These are phyloP conservation scores for Sarcophaga bullata DNA, from an alignment of 1,140 invertebrate species.

Conservation along the genomic window DNA sequence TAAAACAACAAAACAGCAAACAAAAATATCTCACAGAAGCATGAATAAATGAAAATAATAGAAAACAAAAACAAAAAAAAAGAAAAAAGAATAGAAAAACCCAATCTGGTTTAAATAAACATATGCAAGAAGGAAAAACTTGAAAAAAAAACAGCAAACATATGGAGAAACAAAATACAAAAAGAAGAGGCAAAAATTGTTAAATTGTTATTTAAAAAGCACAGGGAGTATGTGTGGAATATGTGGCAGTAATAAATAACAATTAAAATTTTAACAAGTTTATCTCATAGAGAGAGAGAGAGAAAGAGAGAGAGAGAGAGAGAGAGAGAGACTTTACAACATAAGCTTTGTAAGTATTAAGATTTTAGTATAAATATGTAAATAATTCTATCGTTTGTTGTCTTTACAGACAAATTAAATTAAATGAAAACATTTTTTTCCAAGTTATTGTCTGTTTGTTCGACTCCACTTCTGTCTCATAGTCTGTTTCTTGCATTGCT, in stretches of 20 bases:
- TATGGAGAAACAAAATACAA: not conserved
- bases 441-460: not conserved
- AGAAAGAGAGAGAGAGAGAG: too few species aligned
- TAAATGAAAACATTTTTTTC: not conserved
- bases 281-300: too few species aligned
- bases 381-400: too few species aligned
- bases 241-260: too few species aligned
- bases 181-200: not conserved
- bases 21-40: not conserved
- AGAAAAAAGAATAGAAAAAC: not conserved
- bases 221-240: not conserved
- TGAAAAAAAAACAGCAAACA: too few species aligned
- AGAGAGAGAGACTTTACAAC: too few species aligned
- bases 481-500: too few species aligned
- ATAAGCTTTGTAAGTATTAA: too few species aligned
- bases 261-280: too few species aligned
- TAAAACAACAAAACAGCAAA: not conserved
- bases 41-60: not conserved
- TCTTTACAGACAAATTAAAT: too few species aligned
- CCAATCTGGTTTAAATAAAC: constrained; percentile 21
- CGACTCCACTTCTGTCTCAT: too few species aligned
- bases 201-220: not conserved
- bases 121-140: not conserved
- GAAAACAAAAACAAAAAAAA: not conserved
- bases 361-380: too few species aligned